Percentiles rank a stretch among this genome's conserved stretches.
These are phyloP conservation scores for Litocranius walleri DNA, from an alignment of 2,113 vertebrate species.

Conservation along the genomic window DNA sequence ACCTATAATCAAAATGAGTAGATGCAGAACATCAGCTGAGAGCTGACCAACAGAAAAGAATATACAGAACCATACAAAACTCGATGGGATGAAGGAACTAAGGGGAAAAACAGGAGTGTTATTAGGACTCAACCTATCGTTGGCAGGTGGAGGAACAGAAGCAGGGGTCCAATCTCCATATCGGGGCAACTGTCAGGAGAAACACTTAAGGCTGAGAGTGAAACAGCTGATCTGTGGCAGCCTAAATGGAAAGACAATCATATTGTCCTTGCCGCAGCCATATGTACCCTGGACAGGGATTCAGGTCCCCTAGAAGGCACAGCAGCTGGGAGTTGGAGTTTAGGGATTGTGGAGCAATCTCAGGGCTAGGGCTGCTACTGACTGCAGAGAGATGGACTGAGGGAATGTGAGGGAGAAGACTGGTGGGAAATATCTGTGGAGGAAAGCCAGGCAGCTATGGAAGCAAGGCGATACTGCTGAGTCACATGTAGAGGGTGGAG, in stretches of 20 bases:
- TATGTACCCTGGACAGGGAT: background rate
- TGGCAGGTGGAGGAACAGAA: background rate
- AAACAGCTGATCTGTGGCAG: background rate
- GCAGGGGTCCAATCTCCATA: background rate
- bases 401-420: background rate
- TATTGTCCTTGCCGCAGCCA: background rate
- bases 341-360: background rate
- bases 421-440: background rate
- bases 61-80: background rate
- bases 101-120: background rate
- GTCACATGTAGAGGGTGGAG: background rate
- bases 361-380: background rate
- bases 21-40: background rate
- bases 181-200: background rate
- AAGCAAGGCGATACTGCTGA: background rate
- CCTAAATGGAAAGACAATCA: background rate
- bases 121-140: background rate
- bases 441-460: background rate
- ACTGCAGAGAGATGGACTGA: background rate
- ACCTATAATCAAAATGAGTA: background rate
- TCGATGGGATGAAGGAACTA: background rate
- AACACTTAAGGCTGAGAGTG: background rate
- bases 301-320: background rate
- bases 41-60: background rate
- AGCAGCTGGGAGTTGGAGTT: background rate